These are phyloP conservation scores for Aphyosemion australe DNA, from an alignment of 2,113 vertebrate species.

Conservation along the genomic window DNA sequence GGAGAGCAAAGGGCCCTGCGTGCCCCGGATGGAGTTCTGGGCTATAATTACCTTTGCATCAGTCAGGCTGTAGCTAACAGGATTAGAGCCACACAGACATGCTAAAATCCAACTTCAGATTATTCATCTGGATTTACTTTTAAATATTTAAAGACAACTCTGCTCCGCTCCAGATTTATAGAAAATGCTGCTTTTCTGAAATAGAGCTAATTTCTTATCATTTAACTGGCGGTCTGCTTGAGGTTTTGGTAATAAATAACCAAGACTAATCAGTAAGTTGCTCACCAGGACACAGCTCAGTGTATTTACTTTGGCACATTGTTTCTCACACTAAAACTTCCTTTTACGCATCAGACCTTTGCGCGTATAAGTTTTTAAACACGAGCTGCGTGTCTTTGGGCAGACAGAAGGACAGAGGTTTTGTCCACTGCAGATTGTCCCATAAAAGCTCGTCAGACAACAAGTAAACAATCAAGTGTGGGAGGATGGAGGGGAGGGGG, in stretches of 20 bases:
- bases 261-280: not conserved
- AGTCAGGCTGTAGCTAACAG: conserved; percentile 51
- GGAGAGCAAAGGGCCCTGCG: conserved; percentile 54
- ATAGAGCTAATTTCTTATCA: not conserved
- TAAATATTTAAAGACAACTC: not conserved
- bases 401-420: too few relatives aligned
- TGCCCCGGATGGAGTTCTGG: conserved; percentile 72
- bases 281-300: not conserved
- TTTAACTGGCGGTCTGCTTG: not conserved
- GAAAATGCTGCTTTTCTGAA: not conserved
- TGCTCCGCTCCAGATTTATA: too few relatives aligned
- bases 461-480: conserved; percentile 67
- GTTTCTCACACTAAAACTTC: not conserved
- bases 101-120: conserved; percentile 22
- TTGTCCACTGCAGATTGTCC: conserved; percentile 23
- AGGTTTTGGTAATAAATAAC: not conserved
- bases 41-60: conserved; percentile 59
- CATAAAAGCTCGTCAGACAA: conserved; percentile 62
- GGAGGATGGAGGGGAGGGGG: conserved; percentile 19
- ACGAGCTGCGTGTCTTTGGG: not conserved
- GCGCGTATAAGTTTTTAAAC: not conserved
- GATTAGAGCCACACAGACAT: conserved; percentile 1
- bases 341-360: not conserved
- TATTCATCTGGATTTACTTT: not conserved
- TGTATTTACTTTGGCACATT: conserved; percentile 10